phyloP scores from a whole-genome alignment of 2,113 vertebrate species.

The Cyprinus carpio region DNA sequence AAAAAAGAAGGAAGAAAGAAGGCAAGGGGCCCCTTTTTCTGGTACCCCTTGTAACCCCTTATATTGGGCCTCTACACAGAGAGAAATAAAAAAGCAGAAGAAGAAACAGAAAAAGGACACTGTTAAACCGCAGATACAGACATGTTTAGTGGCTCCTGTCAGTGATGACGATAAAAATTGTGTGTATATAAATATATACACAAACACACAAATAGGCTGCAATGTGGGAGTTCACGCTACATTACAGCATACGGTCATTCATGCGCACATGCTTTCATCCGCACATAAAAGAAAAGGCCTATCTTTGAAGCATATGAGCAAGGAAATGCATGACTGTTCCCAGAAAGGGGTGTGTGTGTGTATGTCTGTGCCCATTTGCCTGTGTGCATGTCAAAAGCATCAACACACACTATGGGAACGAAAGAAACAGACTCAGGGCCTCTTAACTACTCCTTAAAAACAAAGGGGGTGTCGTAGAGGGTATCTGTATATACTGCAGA shows the following conservation, averaged over 20 bases:
- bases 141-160: not conserved
- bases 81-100: constrained; percentile 16
- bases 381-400: constrained; percentile 57
- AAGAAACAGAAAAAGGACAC: not conserved
- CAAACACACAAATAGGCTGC: not conserved
- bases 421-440: not conserved
- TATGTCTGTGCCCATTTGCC: constrained; percentile 47
- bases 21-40: constrained; percentile 38
- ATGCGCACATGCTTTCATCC: constrained; percentile 10
- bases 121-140: not conserved
- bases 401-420: constrained; percentile 27
- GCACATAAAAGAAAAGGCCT: not conserved
- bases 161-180: not conserved
- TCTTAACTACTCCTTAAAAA: constrained; percentile 29
- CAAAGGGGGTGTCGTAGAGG: not conserved
- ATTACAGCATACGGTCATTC: constrained; percentile 25
- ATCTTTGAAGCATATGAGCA: constrained; percentile 25
- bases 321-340: constrained; percentile 18
- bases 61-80: constrained; percentile 40
- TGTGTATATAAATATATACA: not conserved
- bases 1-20: constrained; percentile 40
- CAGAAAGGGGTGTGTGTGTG: not conserved
- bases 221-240: constrained; percentile 4
- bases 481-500: not conserved
- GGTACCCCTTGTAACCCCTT: constrained; percentile 39